Evolutionary conservation across 2,888 invertebrate genomes (phyloP).

Genomic region (Fragum fragum): DNA sequence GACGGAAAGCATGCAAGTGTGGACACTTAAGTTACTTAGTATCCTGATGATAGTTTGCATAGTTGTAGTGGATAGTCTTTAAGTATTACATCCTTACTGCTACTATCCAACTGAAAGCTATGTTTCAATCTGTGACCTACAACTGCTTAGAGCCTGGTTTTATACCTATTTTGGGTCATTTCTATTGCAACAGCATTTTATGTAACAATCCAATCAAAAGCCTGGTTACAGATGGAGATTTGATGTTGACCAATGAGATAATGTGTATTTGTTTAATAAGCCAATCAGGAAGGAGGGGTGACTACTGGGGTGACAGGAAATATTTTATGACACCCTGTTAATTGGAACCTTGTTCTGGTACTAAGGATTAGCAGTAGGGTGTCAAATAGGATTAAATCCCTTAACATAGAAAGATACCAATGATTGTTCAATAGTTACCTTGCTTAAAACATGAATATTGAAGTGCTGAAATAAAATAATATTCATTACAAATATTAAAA

Average conservation of each 20-base stretch:
- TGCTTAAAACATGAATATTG: too few species aligned
- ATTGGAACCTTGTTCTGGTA: conserved; percentile 39
- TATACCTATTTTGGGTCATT: conserved; percentile 19
- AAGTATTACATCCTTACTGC: too few species aligned
- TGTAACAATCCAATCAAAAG: background rate
- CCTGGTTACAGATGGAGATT: background rate
- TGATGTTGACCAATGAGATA: background rate
- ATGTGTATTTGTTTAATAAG: background rate
- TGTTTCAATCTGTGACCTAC: too few species aligned
- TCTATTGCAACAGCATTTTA: background rate
- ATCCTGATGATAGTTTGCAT: too few species aligned
- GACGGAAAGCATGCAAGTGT: conserved; percentile 69
- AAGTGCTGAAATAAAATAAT: too few species aligned
- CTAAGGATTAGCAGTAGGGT: conserved; percentile 43
- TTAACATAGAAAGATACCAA: too few species aligned
- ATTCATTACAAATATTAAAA: too few species aligned
- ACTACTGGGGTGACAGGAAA: conserved; percentile 44
- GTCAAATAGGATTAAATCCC: conserved; percentile 26
- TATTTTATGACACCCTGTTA: conserved; percentile 61
- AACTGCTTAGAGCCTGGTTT: background rate
- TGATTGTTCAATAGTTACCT: too few species aligned
- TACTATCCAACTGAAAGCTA: too few species aligned
- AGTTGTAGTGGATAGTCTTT: too few species aligned
- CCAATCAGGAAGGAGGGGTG: background rate
- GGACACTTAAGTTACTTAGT: conserved; percentile 29